Evolutionary conservation across 2,113 vertebrate species (phyloP), one percentile per base, ranked within the genome.

Genomic region (Aepyceros melampus): DNA sequence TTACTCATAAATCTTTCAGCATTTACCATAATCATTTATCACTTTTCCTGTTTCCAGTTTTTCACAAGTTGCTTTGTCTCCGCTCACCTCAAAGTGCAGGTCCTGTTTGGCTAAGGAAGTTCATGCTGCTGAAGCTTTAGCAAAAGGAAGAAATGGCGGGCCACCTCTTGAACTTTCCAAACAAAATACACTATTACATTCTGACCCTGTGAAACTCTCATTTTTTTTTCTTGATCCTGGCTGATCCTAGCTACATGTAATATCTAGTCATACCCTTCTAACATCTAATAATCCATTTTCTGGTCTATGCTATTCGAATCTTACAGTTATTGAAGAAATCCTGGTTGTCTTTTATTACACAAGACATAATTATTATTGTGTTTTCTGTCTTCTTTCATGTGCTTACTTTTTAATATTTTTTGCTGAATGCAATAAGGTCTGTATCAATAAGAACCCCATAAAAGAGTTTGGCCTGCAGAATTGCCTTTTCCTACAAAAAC

Each of bases 51-150:
- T 99, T 99, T 99, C 98, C 99, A 99, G 98, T 99, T 98, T 98
- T 99, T 99, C 98, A 98, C 99, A 98, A 99, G 99, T 99, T 98
- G 98, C 99, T 99, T 99, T 99, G 99, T 99, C 98, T 98, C 36
- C 97, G 98, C 98, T 98, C 98, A 99, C 98, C 98, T 99, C 98
- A 98, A 98, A 99, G 99, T 98, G 95, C 98, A 98, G 98, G 98
- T 99, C 99, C 99, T 99, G 98, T 99, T 99, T 99, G 99, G 98
- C 99, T 99, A 98, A 99, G 99, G 99, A 99, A 99, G 99, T 99
- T 99, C 99, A 99, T 98, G 98, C 99, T 96, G 98, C 99, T 98
- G 99, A 99, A 98, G 97, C 98, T 98, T 99, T 98, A 97, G 97
- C 98, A 98, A 97, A 98, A 99, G 99, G 99, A 99, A 99, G 99